These are phyloP conservation scores for Nomada fabriciana DNA, from an alignment of 2,888 invertebrate species.

Conservation along the genomic window DNA sequence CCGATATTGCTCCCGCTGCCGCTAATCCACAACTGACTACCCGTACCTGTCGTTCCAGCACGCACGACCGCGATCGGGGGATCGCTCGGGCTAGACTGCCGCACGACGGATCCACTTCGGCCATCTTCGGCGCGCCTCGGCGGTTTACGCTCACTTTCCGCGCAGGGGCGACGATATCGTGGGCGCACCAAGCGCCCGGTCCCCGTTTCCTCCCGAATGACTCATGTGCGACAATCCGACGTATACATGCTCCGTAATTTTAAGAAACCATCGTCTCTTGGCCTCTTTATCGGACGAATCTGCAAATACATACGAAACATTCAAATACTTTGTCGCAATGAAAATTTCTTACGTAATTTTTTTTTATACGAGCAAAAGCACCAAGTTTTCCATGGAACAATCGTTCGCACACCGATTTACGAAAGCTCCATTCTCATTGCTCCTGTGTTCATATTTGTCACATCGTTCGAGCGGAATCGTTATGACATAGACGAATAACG, in stretches of 20 bases:
- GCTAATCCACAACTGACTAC: constrained; percentile 56
- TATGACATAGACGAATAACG: constrained; percentile 40
- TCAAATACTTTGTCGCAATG: background rate
- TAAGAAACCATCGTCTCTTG: constrained; percentile 29
- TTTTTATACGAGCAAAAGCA: background rate
- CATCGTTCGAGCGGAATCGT: constrained; percentile 16
- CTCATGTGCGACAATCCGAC: constrained; percentile 49
- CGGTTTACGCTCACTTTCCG: constrained; percentile 67
- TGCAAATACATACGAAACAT: constrained; percentile 31
- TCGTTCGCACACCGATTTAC: background rate
- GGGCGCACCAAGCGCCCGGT: constrained; percentile 53
- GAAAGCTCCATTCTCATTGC: background rate
- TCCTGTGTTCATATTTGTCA: background rate
- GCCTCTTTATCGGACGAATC: constrained; percentile 37
- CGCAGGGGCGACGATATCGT: constrained; percentile 64
- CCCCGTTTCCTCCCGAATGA: constrained; percentile 42
- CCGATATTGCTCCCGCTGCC: constrained; percentile 36
- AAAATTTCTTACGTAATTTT: background rate
- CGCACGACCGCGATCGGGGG: constrained; percentile 71
- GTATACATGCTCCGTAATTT: constrained; percentile 22
- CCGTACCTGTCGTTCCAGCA: constrained; percentile 59
- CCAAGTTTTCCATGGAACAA: background rate
- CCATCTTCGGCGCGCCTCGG: constrained; percentile 66
- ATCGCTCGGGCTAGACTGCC: constrained; percentile 71
- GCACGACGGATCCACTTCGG: constrained; percentile 59